Evolutionary conservation across 1,140 invertebrate species (phyloP).

Genomic region (Aporrectodea caliginosa): DNA sequence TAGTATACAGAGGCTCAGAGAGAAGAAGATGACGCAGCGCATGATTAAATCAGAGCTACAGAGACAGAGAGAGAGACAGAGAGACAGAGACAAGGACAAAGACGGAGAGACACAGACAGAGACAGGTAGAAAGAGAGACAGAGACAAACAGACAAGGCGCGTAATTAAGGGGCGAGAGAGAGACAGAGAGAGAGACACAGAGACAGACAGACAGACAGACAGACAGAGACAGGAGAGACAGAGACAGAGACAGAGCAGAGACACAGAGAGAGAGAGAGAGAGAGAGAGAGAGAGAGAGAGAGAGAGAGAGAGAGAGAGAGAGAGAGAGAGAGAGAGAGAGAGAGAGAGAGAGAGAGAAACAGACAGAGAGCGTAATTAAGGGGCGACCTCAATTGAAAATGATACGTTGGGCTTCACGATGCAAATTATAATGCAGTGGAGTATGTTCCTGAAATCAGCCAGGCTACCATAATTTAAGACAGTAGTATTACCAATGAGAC

Average conservation of each 20-base stretch:
- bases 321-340: conserved; percentile 1
- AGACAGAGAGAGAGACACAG: background rate
- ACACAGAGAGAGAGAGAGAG: background rate
- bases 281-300: background rate
- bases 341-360: background rate
- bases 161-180: background rate
- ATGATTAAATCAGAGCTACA: no score
- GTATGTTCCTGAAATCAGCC: no score
- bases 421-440: no score
- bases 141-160: background rate
- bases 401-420: no score
- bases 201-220: background rate
- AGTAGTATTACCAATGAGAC: no score
- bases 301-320: background rate
- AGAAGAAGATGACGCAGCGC: no score
- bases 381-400: no score
- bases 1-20: no score
- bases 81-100: no score
- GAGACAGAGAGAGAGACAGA: no score
- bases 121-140: background rate
- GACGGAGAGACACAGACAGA: background rate
- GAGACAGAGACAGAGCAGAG: background rate
- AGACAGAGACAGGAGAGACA: background rate
- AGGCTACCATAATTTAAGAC: no score
- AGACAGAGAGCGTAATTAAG: no score